Evolutionary conservation across 2,113 vertebrate genomes (phyloP).

Genomic region (Gallinago paraguaiae): DNA sequence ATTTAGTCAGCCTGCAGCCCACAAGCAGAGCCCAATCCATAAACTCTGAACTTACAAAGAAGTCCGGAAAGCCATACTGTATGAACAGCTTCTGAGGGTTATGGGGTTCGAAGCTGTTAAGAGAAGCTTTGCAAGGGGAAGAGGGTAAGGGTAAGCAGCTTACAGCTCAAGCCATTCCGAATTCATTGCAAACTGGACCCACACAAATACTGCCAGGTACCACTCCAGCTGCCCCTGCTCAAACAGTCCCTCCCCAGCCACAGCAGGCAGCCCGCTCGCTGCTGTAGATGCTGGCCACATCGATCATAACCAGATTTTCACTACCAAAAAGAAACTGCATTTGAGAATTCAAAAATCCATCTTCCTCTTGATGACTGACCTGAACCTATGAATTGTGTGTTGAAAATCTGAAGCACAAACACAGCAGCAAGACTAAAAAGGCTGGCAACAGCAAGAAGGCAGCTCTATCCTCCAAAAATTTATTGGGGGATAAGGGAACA

Average conservation of each 20-base stretch:
- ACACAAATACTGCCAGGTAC: accelerated
- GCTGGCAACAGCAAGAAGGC: neutral
- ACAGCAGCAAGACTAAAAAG: neutral
- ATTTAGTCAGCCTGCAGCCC: neutral
- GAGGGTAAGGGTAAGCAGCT: neutral
- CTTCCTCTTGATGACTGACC: neutral
- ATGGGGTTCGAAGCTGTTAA: neutral
- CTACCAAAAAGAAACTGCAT: neutral
- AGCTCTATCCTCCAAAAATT: neutral
- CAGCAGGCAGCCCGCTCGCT: neutral
- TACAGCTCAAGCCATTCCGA: neutral
- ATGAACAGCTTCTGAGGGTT: neutral
- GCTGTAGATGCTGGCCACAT: neutral
- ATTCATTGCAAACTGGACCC: neutral
- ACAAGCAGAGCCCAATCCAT: neutral
- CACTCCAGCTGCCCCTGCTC: neutral
- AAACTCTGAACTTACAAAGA: neutral
- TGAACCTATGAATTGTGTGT: accelerated
- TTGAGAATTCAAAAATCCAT: neutral
- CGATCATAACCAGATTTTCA: neutral
- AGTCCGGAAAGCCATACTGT: neutral
- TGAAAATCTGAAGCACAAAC: neutral
- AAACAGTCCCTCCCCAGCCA: neutral
- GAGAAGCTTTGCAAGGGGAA: neutral
- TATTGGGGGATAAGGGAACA: neutral